Evolutionary conservation across 1,140 invertebrate genomes (phyloP).

Genomic region (Ceratina calcarata): DNA sequence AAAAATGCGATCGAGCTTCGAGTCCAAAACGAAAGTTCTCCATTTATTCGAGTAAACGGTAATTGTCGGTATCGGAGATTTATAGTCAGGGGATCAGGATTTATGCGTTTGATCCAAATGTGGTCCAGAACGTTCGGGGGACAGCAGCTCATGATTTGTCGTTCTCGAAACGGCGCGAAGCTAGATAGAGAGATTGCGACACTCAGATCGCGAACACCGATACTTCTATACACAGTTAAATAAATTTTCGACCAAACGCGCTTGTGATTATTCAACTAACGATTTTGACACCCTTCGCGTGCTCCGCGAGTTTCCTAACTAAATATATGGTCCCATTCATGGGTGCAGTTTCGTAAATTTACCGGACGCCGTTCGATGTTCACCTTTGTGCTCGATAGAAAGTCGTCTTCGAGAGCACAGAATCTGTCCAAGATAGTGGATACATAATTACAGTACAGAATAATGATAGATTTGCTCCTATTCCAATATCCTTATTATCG

Average conservation of each 20-base stretch:
- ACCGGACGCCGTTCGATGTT: too few species aligned
- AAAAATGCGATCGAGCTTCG: background rate
- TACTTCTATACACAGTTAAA: background rate
- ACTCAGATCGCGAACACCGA: background rate
- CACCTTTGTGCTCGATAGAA: too few species aligned
- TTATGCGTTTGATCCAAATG: background rate
- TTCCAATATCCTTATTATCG: too few species aligned
- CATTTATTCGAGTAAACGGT: too few species aligned
- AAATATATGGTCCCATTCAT: conserved; percentile 26
- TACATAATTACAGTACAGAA: too few species aligned
- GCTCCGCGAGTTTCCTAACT: conserved; percentile 6
- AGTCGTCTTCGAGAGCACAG: too few species aligned
- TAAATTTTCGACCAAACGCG: conserved; percentile 26
- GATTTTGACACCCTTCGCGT: conserved; percentile 23
- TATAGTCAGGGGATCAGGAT: background rate
- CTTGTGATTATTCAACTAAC: conserved; percentile 33
- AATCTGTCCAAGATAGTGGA: too few species aligned
- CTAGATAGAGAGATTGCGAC: conserved; percentile 12
- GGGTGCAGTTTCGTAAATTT: conserved; percentile 3
- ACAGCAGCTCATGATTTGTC: conserved; percentile 10
- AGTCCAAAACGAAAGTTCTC: background rate
- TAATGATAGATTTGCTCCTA: too few species aligned
- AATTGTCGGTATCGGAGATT: background rate
- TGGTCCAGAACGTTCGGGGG: conserved; percentile 9
- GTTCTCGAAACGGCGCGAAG: background rate